Base-by-base conservation (phyloP, 1,140 invertebrate species). In the Hylaeus anthracinus region DNA sequence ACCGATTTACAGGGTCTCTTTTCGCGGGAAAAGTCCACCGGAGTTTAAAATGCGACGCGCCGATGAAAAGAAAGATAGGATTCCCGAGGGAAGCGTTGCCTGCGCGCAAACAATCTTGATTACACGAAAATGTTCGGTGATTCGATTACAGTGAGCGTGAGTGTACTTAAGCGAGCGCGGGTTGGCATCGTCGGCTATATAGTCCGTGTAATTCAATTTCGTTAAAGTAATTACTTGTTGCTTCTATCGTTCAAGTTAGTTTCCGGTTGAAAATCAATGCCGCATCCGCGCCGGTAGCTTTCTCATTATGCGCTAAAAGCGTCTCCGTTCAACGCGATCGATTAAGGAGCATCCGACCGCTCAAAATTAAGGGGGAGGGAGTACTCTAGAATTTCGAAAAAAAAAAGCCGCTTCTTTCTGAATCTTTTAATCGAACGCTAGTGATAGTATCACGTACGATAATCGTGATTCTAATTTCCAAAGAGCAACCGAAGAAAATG, bases 181-280 rank as follows among this genome's bases (percentile, higher is more conserved):
- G 26, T 26, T 26, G 26, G 48, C 58, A 26, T 67, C 61, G 60
- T 10, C 45, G n/a, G 65, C 75, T 86, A 76, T 86, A 76, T 69
- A 69, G 83, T 85, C 70, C 79, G 60, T 65, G 72, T 86, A 86
- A 86, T 85, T 82, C 79, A 86, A 85, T 86, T 86, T 86, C 84
- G 85, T 86, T 86, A 86, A 86, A 86, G 84, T 86, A 86, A 86
- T 86, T 86, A 86, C 84, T 86, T 86, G 84, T 86, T 86, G 84
- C 84, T 86, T 79, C 83, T 76, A 85, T 51, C 69, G 61, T 85
- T 73, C 56, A 82, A 86, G 84, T 86, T 86, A 85, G 83, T 86
- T 86, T 85, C 84, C 61, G 75, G 84, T 85, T 85, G 83, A 82
- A 86, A 84, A 80, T 80, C 79, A 80, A 80, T 74, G 79, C 55